Evolutionary conservation across 2,888 invertebrate genomes (phyloP), one percentile per base, ranked within the genome.

Genomic region (Aphidius colemani): DNA sequence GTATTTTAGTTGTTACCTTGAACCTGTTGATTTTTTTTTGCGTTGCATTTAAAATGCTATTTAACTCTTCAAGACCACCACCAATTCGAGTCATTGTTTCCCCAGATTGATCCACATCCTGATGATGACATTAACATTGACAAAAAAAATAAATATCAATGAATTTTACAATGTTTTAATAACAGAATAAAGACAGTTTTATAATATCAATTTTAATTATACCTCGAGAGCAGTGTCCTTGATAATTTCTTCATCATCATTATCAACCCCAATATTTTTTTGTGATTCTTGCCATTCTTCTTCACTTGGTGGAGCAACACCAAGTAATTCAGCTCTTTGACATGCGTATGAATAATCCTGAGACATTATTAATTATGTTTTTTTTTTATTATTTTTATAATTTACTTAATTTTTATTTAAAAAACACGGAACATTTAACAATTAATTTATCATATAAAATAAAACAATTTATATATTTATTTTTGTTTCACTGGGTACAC

Each of bases 1-100:
- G 13, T 18, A 2, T 18, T 18, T 18, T 18, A 18, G 43, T 48
- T 5, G 44, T 55, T 80, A 91, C 93, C 87, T 92, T 93, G 70
- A 96, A 88, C 75, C 89, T 89, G 84, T 92, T 94, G 66, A 96
- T 85, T 83, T 95, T 95, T 67, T 89, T 90, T 78, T 96, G 95
- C 3, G 95, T 95, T 10, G 88, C 88, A 71, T 88, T 88, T 59
- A 96, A 83, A 71, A 94, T 92, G 50, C 87, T 88, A 76, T 92
- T 94, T 49, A 96, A 85, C 77, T 94, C 93, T 61, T 91, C 89
- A 43, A 95, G 84, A 65, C 93, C 93, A 57, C 89, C 89, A 53
- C 88, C 87, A 0, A 90, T 86, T 66, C 87, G 88, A 70, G 86
- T 84, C 53, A 90, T 76, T 67, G 85, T 82, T 75, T 92, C 92